Conservation (phyloP, 2,888 invertebrate genomes). For the Lochmaea capreae region DNA sequence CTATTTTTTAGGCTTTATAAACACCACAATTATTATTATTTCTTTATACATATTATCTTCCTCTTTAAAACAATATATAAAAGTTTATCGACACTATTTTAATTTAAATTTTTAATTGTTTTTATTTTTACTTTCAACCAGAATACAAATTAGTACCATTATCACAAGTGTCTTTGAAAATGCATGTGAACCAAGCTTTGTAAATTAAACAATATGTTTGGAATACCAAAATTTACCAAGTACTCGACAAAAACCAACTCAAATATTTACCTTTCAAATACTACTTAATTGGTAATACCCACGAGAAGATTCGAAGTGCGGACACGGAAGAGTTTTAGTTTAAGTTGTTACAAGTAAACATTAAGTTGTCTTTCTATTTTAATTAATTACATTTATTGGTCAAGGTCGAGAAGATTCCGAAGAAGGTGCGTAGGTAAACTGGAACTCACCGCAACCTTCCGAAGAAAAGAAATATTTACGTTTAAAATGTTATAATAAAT, state of each 20-base stretch:
- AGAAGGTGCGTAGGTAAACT: no score
- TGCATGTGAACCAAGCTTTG: not conserved
- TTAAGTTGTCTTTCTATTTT: no score
- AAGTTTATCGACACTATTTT: not conserved
- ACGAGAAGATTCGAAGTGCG: not conserved
- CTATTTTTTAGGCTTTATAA: no score
- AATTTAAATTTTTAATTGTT: not conserved
- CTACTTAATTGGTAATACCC: not conserved
- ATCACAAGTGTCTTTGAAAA: not conserved
- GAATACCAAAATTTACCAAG: not conserved
- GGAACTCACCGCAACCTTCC: no score
- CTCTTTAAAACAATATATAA: not conserved
- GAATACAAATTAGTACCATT: slow-evolving; percentile 4
- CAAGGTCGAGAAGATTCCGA: no score
- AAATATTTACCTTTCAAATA: not conserved
- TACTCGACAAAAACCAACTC: not conserved
- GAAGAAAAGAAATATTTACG: no score
- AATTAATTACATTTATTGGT: no score
- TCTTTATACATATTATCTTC: no score
- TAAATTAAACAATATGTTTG: not conserved
- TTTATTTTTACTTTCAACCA: not conserved
- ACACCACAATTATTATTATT: no score
- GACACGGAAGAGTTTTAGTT: no score
- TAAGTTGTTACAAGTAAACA: no score
- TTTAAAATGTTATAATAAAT: no score